Evolutionary conservation across 2,113 vertebrate species (phyloP).

Genomic region (Damaliscus lunatus): DNA sequence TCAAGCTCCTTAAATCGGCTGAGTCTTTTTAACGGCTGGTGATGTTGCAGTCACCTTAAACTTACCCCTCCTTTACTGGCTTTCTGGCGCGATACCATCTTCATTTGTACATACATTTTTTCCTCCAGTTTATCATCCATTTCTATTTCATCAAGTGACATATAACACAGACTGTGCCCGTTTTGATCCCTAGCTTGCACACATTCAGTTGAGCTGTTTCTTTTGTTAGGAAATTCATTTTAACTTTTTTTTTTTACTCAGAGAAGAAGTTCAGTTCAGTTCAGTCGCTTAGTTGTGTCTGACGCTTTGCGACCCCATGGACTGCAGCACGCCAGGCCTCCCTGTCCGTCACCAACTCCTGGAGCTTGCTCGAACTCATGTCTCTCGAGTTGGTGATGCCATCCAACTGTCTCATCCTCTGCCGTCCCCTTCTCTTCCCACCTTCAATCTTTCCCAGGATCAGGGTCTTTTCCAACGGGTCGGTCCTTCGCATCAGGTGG

Average conservation of each 20-base stretch:
- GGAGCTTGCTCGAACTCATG: not conserved
- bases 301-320: not conserved
- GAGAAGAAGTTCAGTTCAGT: not conserved
- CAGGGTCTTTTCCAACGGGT: not conserved
- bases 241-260: not conserved
- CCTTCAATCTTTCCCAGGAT: not conserved
- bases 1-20: not conserved
- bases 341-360: not conserved
- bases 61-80: constrained; percentile 12
- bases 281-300: not conserved
- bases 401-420: not conserved
- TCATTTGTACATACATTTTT: constrained; percentile 37
- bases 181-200: not conserved
- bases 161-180: not conserved
- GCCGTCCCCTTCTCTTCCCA: not conserved
- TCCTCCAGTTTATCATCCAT: constrained; percentile 49
- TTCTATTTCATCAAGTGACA: constrained; percentile 43
- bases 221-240: constrained; percentile 36
- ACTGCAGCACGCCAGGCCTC: not conserved
- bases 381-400: not conserved
- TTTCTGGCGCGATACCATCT: constrained; percentile 47
- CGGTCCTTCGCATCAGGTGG: fast-evolving
- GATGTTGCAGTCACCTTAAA: not conserved
- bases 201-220: not conserved
- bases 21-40: not conserved